These are phyloP conservation scores for Balaeniceps rex DNA, from an alignment of 2,113 vertebrate species.

Conservation along the genomic window DNA sequence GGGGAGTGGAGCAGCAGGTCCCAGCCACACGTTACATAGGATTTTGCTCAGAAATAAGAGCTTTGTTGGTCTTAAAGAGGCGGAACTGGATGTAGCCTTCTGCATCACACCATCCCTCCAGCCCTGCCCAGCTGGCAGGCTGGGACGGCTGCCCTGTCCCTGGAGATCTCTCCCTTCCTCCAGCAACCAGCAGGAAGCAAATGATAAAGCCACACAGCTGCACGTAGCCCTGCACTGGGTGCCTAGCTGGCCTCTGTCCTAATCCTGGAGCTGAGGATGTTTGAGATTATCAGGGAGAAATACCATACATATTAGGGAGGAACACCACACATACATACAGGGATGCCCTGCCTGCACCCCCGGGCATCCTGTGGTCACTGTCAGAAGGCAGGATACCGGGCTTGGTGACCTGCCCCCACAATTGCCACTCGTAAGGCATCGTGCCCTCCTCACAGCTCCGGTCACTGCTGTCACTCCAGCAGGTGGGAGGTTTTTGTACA, in stretches of 20 bases:
- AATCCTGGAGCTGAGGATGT: not conserved
- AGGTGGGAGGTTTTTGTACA: not conserved
- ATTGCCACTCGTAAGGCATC: accelerated
- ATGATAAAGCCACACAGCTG: not conserved
- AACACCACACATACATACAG: not conserved
- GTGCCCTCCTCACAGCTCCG: not conserved
- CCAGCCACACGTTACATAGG: accelerated
- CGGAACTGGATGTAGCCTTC: not conserved
- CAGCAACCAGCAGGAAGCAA: not conserved
- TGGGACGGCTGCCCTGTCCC: not conserved
- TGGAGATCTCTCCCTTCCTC: not conserved
- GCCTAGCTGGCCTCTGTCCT: not conserved
- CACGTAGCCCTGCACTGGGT: not conserved
- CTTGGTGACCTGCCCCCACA: not conserved
- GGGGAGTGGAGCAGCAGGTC: not conserved
- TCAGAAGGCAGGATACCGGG: not conserved
- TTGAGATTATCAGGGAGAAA: not conserved
- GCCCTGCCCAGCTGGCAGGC: not conserved
- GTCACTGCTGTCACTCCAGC: not conserved
- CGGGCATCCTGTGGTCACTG: accelerated
- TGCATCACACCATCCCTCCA: not conserved
- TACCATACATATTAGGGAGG: not conserved
- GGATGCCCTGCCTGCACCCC: not conserved
- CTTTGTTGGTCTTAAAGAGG: not conserved
- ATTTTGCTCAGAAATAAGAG: not conserved